Conservation (phyloP, 92 coral and sea anemone genomes). For the Porites lobata region DNA sequence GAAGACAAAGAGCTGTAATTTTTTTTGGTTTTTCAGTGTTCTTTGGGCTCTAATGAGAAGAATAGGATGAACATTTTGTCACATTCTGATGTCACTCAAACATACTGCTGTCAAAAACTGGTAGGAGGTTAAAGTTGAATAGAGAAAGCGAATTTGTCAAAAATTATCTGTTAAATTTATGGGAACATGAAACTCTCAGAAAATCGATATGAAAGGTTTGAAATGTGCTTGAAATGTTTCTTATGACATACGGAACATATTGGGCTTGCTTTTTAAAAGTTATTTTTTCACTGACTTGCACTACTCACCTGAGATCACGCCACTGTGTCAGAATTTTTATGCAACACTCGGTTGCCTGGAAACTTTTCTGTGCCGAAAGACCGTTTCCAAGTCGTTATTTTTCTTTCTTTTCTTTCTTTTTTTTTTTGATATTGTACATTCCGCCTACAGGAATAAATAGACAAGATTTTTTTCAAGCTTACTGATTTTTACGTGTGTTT, state of each 20-base stretch:
- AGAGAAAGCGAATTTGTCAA: neutral
- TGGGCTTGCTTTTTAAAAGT: neutral
- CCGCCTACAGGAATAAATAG: no score
- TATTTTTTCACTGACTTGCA: neutral
- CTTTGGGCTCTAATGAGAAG: neutral
- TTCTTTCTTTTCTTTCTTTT: neutral
- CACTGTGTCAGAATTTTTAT: slow-evolving; percentile 10
- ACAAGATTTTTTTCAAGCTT: no score
- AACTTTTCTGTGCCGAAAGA: neutral
- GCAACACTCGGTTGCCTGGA: slow-evolving; percentile 8
- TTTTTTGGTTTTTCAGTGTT: no score
- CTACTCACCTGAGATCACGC: slow-evolving; percentile 18
- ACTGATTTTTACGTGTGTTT: no score
- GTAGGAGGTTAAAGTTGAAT: neutral
- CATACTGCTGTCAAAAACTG: neutral
- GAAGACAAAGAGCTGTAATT: neutral
- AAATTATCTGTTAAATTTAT: neutral
- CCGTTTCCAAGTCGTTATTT: no score
- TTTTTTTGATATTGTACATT: no score
- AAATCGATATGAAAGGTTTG: neutral
- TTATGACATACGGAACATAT: neutral
- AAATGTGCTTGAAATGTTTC: neutral
- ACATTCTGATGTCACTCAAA: neutral
- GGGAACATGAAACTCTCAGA: neutral
- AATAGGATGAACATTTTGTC: neutral